Percentiles rank a stretch among this genome's conserved stretches.
These are phyloP conservation scores for Teleopsis dalmanni DNA, from an alignment of 1,140 invertebrate species.

Conservation along the genomic window DNA sequence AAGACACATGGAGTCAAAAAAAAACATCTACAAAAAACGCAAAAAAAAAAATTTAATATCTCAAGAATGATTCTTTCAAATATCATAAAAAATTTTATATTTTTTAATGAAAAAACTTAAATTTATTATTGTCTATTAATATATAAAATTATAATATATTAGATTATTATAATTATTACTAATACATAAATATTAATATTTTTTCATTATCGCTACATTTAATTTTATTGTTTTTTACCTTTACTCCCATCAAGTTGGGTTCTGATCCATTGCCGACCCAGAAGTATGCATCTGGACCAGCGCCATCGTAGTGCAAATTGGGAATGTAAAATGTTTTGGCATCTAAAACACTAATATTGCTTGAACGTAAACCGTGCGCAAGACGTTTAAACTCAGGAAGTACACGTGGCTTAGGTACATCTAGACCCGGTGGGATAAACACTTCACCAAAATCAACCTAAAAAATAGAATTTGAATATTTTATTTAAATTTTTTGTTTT, in stretches of 20 bases:
- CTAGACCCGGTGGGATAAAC: conserved; percentile 63
- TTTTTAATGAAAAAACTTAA: too few species aligned
- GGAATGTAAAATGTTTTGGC: conserved; percentile 89
- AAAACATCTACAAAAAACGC: too few species aligned
- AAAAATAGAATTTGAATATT: conserved; percentile 6
- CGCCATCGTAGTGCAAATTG: conserved; percentile 85
- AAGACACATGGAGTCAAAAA: too few species aligned
- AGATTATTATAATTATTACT: too few species aligned
- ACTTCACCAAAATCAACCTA: conserved; percentile 83
- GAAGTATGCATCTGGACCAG: conserved; percentile 83
- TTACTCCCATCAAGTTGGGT: conserved; percentile 72
- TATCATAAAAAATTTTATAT: too few species aligned
- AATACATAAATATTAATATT: too few species aligned
- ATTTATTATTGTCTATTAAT: too few species aligned
- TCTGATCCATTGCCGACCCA: conserved; percentile 82
- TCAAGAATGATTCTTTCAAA: too few species aligned
- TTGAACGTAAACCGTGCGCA: conserved; percentile 79
- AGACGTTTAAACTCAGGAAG: conserved; percentile 77
- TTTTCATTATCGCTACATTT: too few species aligned
- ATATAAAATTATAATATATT: too few species aligned
- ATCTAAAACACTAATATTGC: conserved; percentile 83
- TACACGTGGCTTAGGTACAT: conserved; percentile 65
- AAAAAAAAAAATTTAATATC: too few species aligned
- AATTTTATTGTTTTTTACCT: conserved; percentile 51
- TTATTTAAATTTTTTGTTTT: too few species aligned